These are phyloP conservation scores for Dendrophyllia cribrosa DNA, from an alignment of 64 coral and sea anemone species.

Conservation along the genomic window DNA sequence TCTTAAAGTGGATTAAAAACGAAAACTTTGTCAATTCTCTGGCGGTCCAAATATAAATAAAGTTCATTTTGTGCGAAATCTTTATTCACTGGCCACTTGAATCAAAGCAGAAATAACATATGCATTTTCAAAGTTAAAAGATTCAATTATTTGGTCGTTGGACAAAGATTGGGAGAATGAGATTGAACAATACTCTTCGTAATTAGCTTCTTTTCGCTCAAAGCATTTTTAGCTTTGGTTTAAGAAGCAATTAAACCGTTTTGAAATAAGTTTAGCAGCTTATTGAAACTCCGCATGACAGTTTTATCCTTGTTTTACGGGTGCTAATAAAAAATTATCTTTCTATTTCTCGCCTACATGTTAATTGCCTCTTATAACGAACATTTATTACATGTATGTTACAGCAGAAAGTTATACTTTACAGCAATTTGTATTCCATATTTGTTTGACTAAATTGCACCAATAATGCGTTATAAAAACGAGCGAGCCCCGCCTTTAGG, in stretches of 20 bases:
- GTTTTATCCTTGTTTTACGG: no score
- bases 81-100: neutral
- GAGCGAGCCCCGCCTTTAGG: neutral
- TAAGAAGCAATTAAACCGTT: constrained; percentile 11
- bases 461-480: constrained; percentile 15
- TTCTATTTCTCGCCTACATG: neutral
- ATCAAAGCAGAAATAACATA: neutral
- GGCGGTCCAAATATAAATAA: neutral
- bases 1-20: neutral
- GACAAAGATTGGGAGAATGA: neutral
- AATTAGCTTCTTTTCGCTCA: neutral
- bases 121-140: neutral
- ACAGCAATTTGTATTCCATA: no score
- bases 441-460: constrained; percentile 6
- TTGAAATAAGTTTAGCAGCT: no score
- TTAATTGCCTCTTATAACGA: neutral
- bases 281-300: no score
- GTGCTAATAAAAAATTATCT: neutral
- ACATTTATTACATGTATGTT: no score
- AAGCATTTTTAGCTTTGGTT: constrained; percentile 5
- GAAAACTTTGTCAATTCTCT: neutral
- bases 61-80: neutral
- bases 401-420: no score
- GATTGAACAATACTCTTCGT: neutral
- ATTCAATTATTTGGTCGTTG: neutral